Percentiles rank a stretch among this genome's conserved stretches.
These are phyloP conservation scores for Epizoanthus stellaris DNA, from an alignment of 92 coral and sea anemone genomes.

Conservation along the genomic window DNA sequence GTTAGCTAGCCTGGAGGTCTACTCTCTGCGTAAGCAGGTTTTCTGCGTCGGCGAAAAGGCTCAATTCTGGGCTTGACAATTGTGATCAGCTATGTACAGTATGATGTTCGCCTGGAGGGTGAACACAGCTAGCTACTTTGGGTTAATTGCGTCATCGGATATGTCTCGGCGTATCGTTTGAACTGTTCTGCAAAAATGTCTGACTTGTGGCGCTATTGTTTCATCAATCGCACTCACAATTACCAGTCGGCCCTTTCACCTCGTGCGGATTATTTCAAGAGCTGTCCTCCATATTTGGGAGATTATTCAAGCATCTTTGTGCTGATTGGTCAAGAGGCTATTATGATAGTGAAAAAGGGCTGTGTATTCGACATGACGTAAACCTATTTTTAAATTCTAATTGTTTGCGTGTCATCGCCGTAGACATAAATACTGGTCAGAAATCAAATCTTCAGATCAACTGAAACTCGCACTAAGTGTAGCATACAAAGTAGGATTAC, in stretches of 20 bases:
- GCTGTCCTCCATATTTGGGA: slow-evolving; percentile 16
- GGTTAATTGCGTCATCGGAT: not conserved
- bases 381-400: slow-evolving; percentile 11
- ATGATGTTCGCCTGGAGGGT: too few relatives aligned
- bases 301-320: not conserved
- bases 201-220: not conserved
- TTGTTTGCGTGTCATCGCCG: slow-evolving; percentile 23
- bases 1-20: too few relatives aligned
- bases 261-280: not conserved
- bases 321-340: slow-evolving; percentile 17
- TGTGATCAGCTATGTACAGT: too few relatives aligned
- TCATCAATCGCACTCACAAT: not conserved
- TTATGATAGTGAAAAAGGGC: not conserved
- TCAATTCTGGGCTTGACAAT: too few relatives aligned
- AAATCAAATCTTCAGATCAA: slow-evolving; percentile 10
- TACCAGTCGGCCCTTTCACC: not conserved
- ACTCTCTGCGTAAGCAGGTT: too few relatives aligned
- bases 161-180: not conserved
- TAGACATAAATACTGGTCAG: slow-evolving; percentile 19
- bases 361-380: slow-evolving; percentile 21
- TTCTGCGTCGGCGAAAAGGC: too few relatives aligned
- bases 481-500: not conserved
- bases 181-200: not conserved
- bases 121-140: not conserved
- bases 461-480: not conserved